Evolutionary conservation across 2,888 invertebrate genomes (phyloP).

Genomic region (Miltochrista miniata): DNA sequence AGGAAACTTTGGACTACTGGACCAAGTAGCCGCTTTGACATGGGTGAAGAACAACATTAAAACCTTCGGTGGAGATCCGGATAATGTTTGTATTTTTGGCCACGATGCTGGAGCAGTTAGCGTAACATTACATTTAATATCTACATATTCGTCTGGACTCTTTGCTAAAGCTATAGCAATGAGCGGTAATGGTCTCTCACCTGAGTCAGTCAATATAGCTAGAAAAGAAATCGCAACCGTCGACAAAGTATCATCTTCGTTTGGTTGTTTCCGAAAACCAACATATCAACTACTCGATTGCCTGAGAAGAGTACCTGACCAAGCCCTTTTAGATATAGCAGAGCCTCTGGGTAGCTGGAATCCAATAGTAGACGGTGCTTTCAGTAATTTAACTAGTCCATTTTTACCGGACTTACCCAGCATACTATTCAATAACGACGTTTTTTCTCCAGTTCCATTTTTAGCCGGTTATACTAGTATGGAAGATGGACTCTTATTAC

Average conservation of each 20-base stretch:
- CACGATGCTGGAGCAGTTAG: slow-evolving; percentile 92
- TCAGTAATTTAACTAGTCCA: slow-evolving; percentile 86
- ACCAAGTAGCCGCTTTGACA: slow-evolving; percentile 90
- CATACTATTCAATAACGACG: slow-evolving; percentile 84
- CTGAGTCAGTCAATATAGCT: slow-evolving; percentile 85
- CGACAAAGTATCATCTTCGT: slow-evolving; percentile 85
- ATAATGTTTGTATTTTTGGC: slow-evolving; percentile 90
- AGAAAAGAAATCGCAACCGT: slow-evolving; percentile 85
- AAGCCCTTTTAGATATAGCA: slow-evolving; percentile 84
- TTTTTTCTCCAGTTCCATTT: slow-evolving; percentile 87
- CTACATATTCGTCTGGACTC: slow-evolving; percentile 85
- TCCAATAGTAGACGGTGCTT: slow-evolving; percentile 89
- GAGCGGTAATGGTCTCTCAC: slow-evolving; percentile 89
- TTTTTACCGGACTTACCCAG: slow-evolving; percentile 88
- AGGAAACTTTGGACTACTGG: slow-evolving; percentile 92
- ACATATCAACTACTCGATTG: slow-evolving; percentile 87
- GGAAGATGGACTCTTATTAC: slow-evolving; percentile 89
- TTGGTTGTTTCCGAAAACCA: slow-evolving; percentile 87
- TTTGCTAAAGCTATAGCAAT: slow-evolving; percentile 91
- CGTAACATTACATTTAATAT: slow-evolving; percentile 89
- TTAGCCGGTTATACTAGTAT: slow-evolving; percentile 92
- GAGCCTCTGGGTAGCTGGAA: slow-evolving; percentile 87
- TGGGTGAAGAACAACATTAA: slow-evolving; percentile 92
- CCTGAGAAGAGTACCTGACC: slow-evolving; percentile 84
- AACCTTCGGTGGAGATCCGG: slow-evolving; percentile 89